phyloP scores from a whole-genome alignment of 2,113 vertebrate species.

The Tonatia bakeri region DNA sequence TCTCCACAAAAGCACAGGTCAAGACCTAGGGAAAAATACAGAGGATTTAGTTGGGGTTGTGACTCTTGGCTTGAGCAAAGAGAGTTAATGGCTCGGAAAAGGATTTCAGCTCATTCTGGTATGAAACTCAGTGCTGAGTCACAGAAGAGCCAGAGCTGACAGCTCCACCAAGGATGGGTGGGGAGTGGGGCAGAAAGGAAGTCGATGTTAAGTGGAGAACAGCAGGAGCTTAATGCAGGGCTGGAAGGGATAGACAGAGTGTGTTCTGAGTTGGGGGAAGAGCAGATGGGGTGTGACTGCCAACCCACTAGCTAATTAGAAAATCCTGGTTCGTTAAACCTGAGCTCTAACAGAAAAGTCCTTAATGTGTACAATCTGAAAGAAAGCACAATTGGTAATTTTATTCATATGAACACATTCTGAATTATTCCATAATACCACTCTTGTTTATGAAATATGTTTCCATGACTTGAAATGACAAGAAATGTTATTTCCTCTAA shows the following conservation, averaged over 20 bases:
- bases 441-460: conserved; percentile 22
- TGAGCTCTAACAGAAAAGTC: neutral
- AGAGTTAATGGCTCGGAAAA: conserved; percentile 51
- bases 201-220: neutral
- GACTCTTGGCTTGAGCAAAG: conserved; percentile 32
- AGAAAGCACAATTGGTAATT: neutral
- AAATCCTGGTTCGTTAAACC: conserved; percentile 30
- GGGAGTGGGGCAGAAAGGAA: conserved; percentile 9
- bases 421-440: neutral
- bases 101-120: conserved; percentile 4
- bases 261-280: neutral
- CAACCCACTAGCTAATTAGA: conserved; percentile 13
- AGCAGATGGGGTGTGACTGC: conserved; percentile 28
- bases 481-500: neutral
- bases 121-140: conserved; percentile 36
- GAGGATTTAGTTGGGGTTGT: neutral
- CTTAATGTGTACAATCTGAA: neutral
- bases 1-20: conserved; percentile 10
- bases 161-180: neutral
- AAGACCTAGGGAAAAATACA: neutral
- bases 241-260: neutral
- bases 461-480: conserved; percentile 10
- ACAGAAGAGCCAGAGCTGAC: conserved; percentile 9
- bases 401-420: neutral
- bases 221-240: neutral